These are phyloP conservation scores for Megaceryle torquata DNA, from an alignment of 2,113 vertebrate species.

Conservation along the genomic window DNA sequence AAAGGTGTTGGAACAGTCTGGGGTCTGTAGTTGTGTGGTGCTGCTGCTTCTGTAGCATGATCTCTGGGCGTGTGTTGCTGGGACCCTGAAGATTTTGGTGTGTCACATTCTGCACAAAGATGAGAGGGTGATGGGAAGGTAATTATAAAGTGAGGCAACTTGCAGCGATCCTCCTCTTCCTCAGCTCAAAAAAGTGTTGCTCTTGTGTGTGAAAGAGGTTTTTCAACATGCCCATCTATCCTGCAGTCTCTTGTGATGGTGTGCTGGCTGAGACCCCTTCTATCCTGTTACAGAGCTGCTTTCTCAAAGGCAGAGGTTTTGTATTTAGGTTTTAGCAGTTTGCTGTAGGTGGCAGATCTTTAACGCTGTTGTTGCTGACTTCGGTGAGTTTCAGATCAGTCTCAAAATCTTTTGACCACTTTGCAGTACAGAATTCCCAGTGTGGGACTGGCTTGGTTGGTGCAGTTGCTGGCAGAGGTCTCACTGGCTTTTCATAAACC, in stretches of 20 bases:
- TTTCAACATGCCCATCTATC: not conserved
- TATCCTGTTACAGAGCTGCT: rapidly evolving
- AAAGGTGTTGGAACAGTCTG: rapidly evolving
- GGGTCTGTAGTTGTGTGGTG: not conserved
- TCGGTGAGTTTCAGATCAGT: not conserved
- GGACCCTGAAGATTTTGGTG: not conserved
- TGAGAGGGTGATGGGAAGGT: rapidly evolving
- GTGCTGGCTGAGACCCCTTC: not conserved
- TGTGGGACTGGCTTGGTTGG: not conserved
- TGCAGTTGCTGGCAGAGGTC: not conserved
- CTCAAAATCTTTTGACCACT: not conserved
- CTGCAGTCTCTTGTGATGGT: not conserved
- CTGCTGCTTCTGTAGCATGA: not conserved
- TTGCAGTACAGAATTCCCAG: not conserved
- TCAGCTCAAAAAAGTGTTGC: not conserved
- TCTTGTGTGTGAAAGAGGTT: not conserved
- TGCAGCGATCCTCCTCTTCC: not conserved
- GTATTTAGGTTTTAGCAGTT: not conserved
- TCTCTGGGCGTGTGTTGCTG: rapidly evolving
- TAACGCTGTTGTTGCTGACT: not conserved
- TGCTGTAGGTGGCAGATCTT: not conserved
- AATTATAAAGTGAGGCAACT: not conserved
- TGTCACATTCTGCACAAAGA: not conserved
- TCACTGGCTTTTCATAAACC: not conserved
- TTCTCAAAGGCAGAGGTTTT: not conserved